phyloP scores from a whole-genome alignment of 2,797 vertebrate species.

The Amphiprion clarkii region DNA sequence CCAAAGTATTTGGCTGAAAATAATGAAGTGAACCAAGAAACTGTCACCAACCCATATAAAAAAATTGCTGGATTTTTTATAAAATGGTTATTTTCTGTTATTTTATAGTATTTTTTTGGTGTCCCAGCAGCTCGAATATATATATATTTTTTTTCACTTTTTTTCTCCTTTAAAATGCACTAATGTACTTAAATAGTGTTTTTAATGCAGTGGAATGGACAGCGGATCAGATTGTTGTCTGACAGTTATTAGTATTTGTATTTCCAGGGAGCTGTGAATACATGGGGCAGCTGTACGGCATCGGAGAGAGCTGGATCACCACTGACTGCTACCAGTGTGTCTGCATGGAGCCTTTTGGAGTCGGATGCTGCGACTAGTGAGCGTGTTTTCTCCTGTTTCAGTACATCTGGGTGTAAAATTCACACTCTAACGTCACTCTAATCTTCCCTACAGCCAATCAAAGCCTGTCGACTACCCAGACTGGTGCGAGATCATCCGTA shows the following conservation, averaged over 20 bases:
- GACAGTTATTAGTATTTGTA: not conserved
- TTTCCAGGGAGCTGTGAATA: constrained; percentile 82
- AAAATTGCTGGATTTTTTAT: too few relatives aligned
- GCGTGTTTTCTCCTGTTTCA: constrained; percentile 39
- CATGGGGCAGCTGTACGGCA: constrained; percentile 76
- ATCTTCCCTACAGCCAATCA: constrained; percentile 65
- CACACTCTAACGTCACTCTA: not conserved
- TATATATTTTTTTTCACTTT: too few relatives aligned
- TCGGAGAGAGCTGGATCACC: constrained; percentile 85
- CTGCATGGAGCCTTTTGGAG: constrained; percentile 87
- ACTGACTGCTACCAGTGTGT: constrained; percentile 84
- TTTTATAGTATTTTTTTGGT: too few relatives aligned
- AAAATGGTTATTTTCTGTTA: too few relatives aligned
- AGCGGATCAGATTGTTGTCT: too few relatives aligned
- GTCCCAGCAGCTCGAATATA: too few relatives aligned
- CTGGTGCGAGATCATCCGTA: constrained; percentile 85
- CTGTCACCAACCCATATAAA: too few relatives aligned
- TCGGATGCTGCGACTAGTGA: constrained; percentile 87
- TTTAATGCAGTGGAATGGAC: too few relatives aligned
- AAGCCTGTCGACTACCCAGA: constrained; percentile 86
- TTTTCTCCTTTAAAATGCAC: too few relatives aligned
- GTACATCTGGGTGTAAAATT: not conserved
- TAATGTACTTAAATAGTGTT: not conserved
- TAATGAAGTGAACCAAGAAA: too few relatives aligned
- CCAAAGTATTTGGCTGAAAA: too few relatives aligned